These are phyloP conservation scores for Leptinotarsa haldemani DNA, from an alignment of 2,888 invertebrate genomes.

Conservation along the genomic window DNA sequence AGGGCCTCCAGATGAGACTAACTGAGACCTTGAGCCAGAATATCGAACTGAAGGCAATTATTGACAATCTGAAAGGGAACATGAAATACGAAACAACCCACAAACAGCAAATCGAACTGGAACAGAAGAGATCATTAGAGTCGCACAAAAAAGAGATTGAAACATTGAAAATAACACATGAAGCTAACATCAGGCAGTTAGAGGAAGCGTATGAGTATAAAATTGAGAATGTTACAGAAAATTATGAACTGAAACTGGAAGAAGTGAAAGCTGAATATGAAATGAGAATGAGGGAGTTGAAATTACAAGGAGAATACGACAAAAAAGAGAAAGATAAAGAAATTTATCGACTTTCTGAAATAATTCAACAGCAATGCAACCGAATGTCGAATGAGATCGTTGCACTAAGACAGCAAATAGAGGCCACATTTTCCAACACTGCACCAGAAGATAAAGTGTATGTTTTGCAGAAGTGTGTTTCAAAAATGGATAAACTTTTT, in stretches of 20 bases:
- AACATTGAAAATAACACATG: constrained; percentile 40
- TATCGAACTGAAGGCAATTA: constrained; percentile 48
- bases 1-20: constrained; percentile 50
- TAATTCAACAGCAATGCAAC: constrained; percentile 52
- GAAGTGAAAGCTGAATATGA: constrained; percentile 46
- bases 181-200: constrained; percentile 37
- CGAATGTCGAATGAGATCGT: constrained; percentile 53
- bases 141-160: constrained; percentile 41
- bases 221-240: constrained; percentile 38
- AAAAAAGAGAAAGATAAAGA: constrained; percentile 51
- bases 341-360: constrained; percentile 51
- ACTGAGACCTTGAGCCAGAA: constrained; percentile 54
- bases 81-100: constrained; percentile 37
- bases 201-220: constrained; percentile 39
- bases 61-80: constrained; percentile 42
- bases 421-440: constrained; percentile 32
- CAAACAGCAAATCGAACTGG: constrained; percentile 37
- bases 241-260: constrained; percentile 44
- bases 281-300: constrained; percentile 42
- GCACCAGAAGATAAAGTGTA: constrained; percentile 47
- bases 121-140: constrained; percentile 32
- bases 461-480: constrained; percentile 55
- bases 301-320: constrained; percentile 41
- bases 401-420: constrained; percentile 48
- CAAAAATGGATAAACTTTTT: constrained; percentile 58